Evolutionary conservation across 92 coral and sea anemone genomes (phyloP).

Genomic region (Parazoanthus atlanticus): DNA sequence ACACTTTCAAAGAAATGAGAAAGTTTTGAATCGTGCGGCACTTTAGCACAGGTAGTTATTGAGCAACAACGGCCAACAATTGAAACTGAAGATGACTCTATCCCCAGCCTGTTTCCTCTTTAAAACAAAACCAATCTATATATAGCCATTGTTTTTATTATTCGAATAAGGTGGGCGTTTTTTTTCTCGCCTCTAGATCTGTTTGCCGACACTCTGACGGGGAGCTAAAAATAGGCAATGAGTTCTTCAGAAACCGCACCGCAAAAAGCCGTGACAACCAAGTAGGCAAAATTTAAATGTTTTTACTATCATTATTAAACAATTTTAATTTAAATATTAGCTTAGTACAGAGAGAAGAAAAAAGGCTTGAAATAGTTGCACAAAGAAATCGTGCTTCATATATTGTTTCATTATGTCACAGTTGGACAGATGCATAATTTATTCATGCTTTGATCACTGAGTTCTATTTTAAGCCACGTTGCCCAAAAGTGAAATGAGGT

Average conservation of each 20-base stretch:
- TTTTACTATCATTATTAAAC: not conserved
- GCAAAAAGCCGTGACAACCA: not conserved
- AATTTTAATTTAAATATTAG: not conserved
- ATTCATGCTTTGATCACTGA: not conserved
- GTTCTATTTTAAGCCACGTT: not conserved
- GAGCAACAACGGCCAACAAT: not conserved
- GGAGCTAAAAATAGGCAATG: constrained; percentile 21
- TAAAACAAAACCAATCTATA: constrained; percentile 32
- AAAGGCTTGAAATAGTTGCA: not conserved
- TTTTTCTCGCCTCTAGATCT: not conserved
- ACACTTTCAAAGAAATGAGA: not conserved
- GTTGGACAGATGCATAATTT: not conserved
- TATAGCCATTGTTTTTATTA: constrained; percentile 41
- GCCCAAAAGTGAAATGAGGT: not conserved
- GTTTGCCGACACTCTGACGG: constrained; percentile 11
- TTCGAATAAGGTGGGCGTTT: constrained; percentile 29
- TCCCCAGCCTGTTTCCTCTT: constrained; percentile 25
- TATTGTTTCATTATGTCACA: not conserved
- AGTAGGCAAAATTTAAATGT: not conserved
- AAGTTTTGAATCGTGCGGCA: not conserved
- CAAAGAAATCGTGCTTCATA: not conserved
- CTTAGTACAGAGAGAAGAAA: not conserved
- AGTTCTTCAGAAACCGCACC: not conserved
- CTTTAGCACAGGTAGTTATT: not conserved
- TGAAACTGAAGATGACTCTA: constrained; percentile 16